Evolutionary conservation across 2,797 vertebrate genomes (phyloP).

Genomic region (Echiichthys vipera): DNA sequence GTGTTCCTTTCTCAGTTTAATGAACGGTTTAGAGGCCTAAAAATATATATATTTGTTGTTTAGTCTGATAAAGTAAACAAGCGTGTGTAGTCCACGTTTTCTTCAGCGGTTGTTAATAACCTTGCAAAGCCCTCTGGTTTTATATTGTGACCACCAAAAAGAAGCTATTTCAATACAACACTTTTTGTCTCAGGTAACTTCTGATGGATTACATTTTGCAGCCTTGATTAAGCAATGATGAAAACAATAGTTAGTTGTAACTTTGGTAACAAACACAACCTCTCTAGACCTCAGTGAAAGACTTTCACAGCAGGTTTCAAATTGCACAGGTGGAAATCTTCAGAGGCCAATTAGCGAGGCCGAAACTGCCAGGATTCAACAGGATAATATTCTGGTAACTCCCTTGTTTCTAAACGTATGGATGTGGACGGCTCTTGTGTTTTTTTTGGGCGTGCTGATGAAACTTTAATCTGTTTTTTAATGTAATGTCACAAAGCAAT

Average conservation of each 20-base stretch:
- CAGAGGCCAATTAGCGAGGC: slow-evolving; percentile 30
- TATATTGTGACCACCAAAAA: not conserved
- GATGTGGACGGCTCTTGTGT: too few relatives aligned
- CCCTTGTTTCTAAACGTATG: too few relatives aligned
- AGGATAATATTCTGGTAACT: too few relatives aligned
- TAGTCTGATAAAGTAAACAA: too few relatives aligned
- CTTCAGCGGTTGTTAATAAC: too few relatives aligned
- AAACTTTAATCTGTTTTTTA: too few relatives aligned
- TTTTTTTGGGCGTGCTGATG: too few relatives aligned
- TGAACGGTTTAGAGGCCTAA: not conserved
- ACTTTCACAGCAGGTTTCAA: not conserved
- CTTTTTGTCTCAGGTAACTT: not conserved
- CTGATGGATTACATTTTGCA: not conserved
- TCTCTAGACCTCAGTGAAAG: not conserved
- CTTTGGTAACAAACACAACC: not conserved
- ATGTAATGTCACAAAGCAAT: too few relatives aligned
- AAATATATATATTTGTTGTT: too few relatives aligned
- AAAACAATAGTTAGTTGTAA: not conserved
- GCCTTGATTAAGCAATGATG: not conserved
- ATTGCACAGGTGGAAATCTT: slow-evolving; percentile 23
- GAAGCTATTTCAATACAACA: not conserved
- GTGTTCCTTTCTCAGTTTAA: not conserved
- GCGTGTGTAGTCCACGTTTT: too few relatives aligned
- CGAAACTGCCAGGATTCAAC: not conserved
- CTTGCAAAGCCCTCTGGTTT: too few relatives aligned